Evolutionary conservation across 1,140 invertebrate species (phyloP).

Genomic region (Coptotermes formosanus): DNA sequence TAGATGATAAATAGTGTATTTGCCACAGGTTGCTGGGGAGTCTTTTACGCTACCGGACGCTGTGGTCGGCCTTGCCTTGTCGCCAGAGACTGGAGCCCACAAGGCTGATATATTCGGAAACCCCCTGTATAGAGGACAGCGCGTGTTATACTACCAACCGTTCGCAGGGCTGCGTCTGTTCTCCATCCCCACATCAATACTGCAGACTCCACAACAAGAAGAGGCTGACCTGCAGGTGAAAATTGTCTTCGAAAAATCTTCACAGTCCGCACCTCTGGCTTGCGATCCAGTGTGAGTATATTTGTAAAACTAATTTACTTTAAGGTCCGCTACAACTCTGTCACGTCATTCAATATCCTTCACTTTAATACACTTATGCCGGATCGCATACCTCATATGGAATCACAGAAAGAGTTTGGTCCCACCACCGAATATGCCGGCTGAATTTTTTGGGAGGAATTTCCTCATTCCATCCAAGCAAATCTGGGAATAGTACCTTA

Average conservation of each 20-base stretch:
- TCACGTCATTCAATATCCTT: no score
- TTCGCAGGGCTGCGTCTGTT: constrained; percentile 79
- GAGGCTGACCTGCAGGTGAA: constrained; percentile 63
- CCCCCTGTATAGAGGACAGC: not conserved
- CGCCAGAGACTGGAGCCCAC: constrained; percentile 48
- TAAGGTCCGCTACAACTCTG: no score
- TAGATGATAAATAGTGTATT: not conserved
- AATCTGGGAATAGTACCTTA: no score
- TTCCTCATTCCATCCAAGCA: no score
- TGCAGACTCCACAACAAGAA: constrained; percentile 62
- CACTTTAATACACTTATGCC: no score
- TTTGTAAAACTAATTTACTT: no score
- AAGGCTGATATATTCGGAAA: constrained; percentile 41
- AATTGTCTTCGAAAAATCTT: constrained; percentile 75
- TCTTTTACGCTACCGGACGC: constrained; percentile 77
- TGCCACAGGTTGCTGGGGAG: constrained; percentile 50
- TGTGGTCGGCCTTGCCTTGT: constrained; percentile 73
- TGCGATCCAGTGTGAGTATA: constrained; percentile 49
- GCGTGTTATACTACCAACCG: constrained; percentile 73
- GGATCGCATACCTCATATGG: no score
- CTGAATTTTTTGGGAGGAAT: no score
- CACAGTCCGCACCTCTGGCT: constrained; percentile 71
- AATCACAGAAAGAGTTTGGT: no score
- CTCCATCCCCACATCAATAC: constrained; percentile 67
- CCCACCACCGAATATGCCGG: no score